Base-by-base conservation (phyloP, 2,888 invertebrate genomes). In the Alcis repandata region DNA sequence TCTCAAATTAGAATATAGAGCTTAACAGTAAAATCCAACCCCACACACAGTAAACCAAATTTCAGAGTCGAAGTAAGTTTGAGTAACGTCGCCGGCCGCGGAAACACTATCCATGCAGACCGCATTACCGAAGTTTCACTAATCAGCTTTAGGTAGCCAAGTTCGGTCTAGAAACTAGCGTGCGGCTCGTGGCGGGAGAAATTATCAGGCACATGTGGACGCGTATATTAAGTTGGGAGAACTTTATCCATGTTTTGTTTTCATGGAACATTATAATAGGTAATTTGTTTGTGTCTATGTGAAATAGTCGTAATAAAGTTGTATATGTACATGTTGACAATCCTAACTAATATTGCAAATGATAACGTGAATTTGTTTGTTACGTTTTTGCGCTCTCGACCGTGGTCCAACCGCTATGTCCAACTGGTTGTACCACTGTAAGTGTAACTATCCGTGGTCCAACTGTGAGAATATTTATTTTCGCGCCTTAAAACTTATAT, bases 91-190 rank as follows among this genome's bases (percentile, higher is more conserved):
- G 22, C 48, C 57, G 9, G 8, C 32, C 20, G 36, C 32, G 9
- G 17, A 51, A 49, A 46, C 15, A 52, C 51, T 45, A 56, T 19
- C 27, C 45, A 46, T 60, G 36, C 36, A 20, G 38, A 51, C 51
- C 51, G 36, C 51, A 36, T 43, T 52, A 38, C 22, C 52, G 17
- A 52, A 61, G 60, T 66, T 60, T 36, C 51, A 32, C 40, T 52
- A 57, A 66, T 57, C 60, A 46, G 57, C 57, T 66, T 66, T 51
- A 33, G 57, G 46, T 61, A 33, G 52, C 40, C 17, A 52, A 57
- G 46, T 57, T 46, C 22, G 52, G 41, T 43, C 51, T 51, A 51
- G 59, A 10, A 54, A 60, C 32, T 56, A 40, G 33, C 38, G 48
- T 45, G 51, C 40, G 64, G 53, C 10, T 46, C 36, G 20, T 2